Conservation (phyloP, 2,797 vertebrate species). For the Esox masquinongy region DNA sequence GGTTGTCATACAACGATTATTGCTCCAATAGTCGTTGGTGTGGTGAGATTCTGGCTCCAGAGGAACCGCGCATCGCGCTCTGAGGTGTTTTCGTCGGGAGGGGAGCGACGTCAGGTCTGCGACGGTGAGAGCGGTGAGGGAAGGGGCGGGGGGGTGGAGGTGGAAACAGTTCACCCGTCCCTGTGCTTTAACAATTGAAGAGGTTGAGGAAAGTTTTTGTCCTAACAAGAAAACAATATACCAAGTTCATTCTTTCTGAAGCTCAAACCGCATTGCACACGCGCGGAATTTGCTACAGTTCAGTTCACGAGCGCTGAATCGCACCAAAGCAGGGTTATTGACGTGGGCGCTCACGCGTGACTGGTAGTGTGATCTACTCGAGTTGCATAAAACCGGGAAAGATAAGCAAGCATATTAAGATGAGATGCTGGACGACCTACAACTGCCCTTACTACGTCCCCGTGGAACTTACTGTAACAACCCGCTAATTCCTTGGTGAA, state of each 20-base stretch:
- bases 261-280: slow-evolving; percentile 58
- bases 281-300: slow-evolving; percentile 49
- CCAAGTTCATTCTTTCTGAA: slow-evolving; percentile 31
- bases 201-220: slow-evolving; percentile 48
- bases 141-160: slow-evolving; percentile 67
- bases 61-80: slow-evolving; percentile 21
- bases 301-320: slow-evolving; percentile 42
- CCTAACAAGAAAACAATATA: slow-evolving; percentile 61
- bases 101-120: slow-evolving; percentile 79
- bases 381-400: slow-evolving; percentile 37
- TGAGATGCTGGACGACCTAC: slow-evolving; percentile 55
- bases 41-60: slow-evolving; percentile 12
- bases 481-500: slow-evolving; percentile 42
- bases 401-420: slow-evolving; percentile 26
- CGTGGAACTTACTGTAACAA: slow-evolving; percentile 42
- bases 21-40: slow-evolving; percentile 12
- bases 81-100: slow-evolving; percentile 70
- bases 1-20: slow-evolving; percentile 12
- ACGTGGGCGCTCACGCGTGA: slow-evolving; percentile 21
- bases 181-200: slow-evolving; percentile 51
- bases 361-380: slow-evolving; percentile 21
- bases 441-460: slow-evolving; percentile 35
- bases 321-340: slow-evolving; percentile 42
- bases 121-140: slow-evolving; percentile 60
- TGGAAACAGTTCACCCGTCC: slow-evolving; percentile 64